Evolutionary conservation across 1,140 invertebrate species (phyloP), one percentile per base, ranked within the genome.

Genomic region (Oryzaephilus surinamensis): DNA sequence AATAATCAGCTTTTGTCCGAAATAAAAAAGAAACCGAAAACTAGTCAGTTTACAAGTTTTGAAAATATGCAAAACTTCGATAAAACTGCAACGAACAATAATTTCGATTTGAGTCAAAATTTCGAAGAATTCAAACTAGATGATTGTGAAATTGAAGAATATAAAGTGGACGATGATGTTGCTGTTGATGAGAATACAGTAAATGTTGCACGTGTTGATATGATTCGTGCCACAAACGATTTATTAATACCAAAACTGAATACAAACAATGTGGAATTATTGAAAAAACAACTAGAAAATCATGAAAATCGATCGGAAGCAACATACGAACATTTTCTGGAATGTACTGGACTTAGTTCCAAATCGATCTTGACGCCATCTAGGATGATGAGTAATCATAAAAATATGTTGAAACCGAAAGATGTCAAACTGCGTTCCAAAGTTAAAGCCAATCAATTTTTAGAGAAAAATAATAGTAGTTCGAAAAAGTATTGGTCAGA

Each of bases 51-150:
- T 54, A 50, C 58, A 31, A 57, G 51, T 54, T 62, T 62, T 58
- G 58, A 61, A 36, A 51, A 51, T 38, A 12, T 51, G 26, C 55
- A 56, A 59, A 57, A 60, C 43, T 60, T 38, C 4, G 63, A 67
- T 24, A 64, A 66, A 16, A 63, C 67, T 15, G 63, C 67, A 23
- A 63, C 74, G 43, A 72, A n/a, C n/a, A n/a, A n/a, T n/a, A n/a
- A 76, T 41, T 76, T 77, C 46, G 76, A 79, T 50, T 69, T 80
- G 36, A 73, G 75, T 35, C 77, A 83, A 53, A 82, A 82, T 60
- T 84, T 84, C 49, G 81, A 84, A 51, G 81, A 84, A 50, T 84
- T 84, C 52, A 81, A 81, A 55, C 65, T 84, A 41, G 81, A 84
- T 46, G 80, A 83, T 33, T 74, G 76, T 50, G 79, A 83, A 55